Percentiles rank a stretch among this genome's conserved stretches.
Evolutionary conservation across 2,888 invertebrate species (phyloP).

Genomic region (Chrysomela aeneicollis): DNA sequence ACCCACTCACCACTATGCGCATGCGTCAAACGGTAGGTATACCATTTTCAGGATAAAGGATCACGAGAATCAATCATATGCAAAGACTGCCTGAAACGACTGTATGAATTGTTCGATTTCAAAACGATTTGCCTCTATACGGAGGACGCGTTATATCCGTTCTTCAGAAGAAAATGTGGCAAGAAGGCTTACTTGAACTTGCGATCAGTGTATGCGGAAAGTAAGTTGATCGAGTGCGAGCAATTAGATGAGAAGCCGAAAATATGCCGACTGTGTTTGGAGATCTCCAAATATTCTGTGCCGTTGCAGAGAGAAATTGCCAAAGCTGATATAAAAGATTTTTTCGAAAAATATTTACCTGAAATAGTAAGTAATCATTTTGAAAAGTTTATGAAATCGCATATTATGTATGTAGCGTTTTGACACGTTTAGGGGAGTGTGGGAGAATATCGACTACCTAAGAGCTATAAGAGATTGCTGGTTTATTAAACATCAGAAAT

Average conservation of each 20-base stretch:
- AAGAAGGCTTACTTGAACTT: neutral
- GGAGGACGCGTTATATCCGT: neutral
- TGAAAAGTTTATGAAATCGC: too few species aligned
- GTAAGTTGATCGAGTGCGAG: neutral
- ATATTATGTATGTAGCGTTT: too few species aligned
- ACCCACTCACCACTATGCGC: too few species aligned
- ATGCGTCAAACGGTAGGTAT: too few species aligned
- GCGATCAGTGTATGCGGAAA: neutral
- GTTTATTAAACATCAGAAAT: too few species aligned
- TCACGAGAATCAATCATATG: neutral
- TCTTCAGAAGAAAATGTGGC: neutral
- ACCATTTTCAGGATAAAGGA: too few species aligned
- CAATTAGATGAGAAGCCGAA: neutral
- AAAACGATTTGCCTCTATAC: neutral
- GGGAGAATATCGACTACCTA: too few species aligned
- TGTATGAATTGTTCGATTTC: neutral
- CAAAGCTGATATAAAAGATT: neutral
- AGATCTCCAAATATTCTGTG: neutral
- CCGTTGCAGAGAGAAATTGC: neutral
- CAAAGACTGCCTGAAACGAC: slow-evolving; percentile 4
- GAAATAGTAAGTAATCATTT: neutral
- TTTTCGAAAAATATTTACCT: neutral
- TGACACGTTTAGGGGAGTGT: too few species aligned
- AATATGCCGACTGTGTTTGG: neutral
- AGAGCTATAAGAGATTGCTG: too few species aligned